phyloP scores from a whole-genome alignment of 2,888 invertebrate genomes.

The Hypsopygia costalis region DNA sequence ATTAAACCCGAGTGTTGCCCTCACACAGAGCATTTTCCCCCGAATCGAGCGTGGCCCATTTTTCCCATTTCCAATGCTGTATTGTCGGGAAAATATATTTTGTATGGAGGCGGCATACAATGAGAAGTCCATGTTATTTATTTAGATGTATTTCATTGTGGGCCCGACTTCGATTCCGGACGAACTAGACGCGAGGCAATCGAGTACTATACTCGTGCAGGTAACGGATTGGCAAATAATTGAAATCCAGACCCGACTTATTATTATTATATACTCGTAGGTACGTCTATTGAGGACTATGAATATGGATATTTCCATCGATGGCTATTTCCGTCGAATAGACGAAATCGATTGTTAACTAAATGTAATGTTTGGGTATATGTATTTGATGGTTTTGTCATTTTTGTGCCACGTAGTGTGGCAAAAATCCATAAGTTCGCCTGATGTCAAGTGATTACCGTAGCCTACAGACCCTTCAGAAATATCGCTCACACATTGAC shows the following conservation, averaged over 20 bases:
- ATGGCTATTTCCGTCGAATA: no score
- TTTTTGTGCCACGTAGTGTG: no score
- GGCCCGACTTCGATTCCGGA: constrained; percentile 51
- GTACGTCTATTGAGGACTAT: constrained; percentile 28
- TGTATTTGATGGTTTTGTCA: no score
- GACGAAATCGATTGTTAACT: no score
- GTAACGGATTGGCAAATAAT: constrained; percentile 65
- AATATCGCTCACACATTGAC: no score
- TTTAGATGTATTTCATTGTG: constrained; percentile 70
- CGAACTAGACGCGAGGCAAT: constrained; percentile 59
- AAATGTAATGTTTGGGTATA: no score
- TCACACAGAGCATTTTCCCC: constrained; percentile 49
- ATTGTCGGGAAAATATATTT: constrained; percentile 69
- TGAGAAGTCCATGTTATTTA: constrained; percentile 69
- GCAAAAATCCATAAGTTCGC: no score
- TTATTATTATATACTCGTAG: constrained; percentile 43
- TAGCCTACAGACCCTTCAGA: no score
- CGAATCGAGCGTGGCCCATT: constrained; percentile 55
- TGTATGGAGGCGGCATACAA: constrained; percentile 64
- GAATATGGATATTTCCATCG: background rate
- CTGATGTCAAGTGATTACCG: no score
- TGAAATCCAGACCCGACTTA: constrained; percentile 48
- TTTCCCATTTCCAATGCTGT: constrained; percentile 47
- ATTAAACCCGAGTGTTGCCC: constrained; percentile 52
- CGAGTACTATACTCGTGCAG: constrained; percentile 41